These are phyloP conservation scores for Myotis lucifugus DNA, from an alignment of 2,113 vertebrate genomes.

Conservation along the genomic window DNA sequence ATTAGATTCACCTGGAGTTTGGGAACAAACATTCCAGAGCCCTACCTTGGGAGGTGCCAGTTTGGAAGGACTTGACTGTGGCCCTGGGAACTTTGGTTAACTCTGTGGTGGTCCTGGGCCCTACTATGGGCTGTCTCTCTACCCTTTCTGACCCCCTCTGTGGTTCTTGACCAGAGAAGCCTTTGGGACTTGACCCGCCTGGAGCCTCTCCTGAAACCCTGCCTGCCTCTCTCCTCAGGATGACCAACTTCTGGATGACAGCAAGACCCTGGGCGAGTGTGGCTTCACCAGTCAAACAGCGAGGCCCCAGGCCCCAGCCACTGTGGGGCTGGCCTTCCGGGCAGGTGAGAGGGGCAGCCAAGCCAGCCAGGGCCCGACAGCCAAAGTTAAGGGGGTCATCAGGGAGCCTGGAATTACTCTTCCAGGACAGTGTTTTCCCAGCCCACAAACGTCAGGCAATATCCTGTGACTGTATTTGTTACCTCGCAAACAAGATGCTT, in stretches of 20 bases:
- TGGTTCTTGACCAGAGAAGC: background rate
- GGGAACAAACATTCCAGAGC: background rate
- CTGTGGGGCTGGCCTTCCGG: conserved; percentile 93
- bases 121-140: background rate
- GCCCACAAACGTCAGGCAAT: background rate
- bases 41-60: background rate
- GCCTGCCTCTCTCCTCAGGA: conserved; percentile 83
- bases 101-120: background rate
- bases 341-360: conserved; percentile 83
- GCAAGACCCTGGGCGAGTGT: conserved; percentile 92
- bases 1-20: background rate
- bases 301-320: conserved; percentile 93
- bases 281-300: conserved; percentile 95
- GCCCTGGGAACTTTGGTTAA: background rate
- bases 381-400: background rate
- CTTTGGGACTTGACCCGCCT: background rate
- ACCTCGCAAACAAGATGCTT: background rate
- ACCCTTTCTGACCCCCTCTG: background rate
- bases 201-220: background rate
- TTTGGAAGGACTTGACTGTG: background rate
- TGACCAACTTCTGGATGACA: conserved; percentile 92
- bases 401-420: background rate
- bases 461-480: background rate
- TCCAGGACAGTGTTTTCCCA: background rate
- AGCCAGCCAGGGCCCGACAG: background rate